Conservation (phyloP, 2,888 invertebrate species). For the Campoletis raptor region DNA sequence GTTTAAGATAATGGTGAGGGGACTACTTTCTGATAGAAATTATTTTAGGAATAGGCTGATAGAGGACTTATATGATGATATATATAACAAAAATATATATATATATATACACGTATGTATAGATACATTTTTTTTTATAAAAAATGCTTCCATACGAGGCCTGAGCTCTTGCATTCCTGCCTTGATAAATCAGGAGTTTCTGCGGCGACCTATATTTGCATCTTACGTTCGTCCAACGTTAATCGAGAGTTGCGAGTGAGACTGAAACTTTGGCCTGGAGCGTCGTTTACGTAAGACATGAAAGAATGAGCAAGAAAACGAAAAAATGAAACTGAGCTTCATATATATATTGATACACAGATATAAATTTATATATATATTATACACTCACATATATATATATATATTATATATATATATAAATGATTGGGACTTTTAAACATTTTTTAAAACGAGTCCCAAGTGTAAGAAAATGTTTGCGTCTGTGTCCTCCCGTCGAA, state of each 20-base stretch:
- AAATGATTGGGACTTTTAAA: slow-evolving; percentile 16
- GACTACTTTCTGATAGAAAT: slow-evolving; percentile 79
- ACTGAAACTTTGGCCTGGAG: slow-evolving; percentile 78
- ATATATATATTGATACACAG: slow-evolving; percentile 13
- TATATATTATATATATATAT: slow-evolving; percentile 25
- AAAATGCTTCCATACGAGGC: slow-evolving; percentile 81
- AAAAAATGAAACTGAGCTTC: slow-evolving; percentile 23
- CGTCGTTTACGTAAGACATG: slow-evolving; percentile 45
- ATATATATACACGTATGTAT: slow-evolving; percentile 70
- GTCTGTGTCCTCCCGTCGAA: slow-evolving; percentile 53
- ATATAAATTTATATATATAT: slow-evolving; percentile 39
- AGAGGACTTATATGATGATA: slow-evolving; percentile 73
- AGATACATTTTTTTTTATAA: slow-evolving; percentile 74
- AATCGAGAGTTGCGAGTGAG: slow-evolving; percentile 79
- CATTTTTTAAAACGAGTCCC: slow-evolving; percentile 40
- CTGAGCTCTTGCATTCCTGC: slow-evolving; percentile 80
- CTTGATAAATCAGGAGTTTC: slow-evolving; percentile 80
- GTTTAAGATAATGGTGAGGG: slow-evolving; percentile 82
- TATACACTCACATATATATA: slow-evolving; percentile 1
- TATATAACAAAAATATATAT: slow-evolving; percentile 71
- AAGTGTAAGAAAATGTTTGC: slow-evolving; percentile 56
- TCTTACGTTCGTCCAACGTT: slow-evolving; percentile 66
- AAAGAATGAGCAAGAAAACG: slow-evolving; percentile 44
- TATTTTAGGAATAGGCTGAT: slow-evolving; percentile 75
- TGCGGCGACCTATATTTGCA: slow-evolving; percentile 67